Evolutionary conservation across 1,140 invertebrate species (phyloP).

Genomic region (Drosophila simulans): DNA sequence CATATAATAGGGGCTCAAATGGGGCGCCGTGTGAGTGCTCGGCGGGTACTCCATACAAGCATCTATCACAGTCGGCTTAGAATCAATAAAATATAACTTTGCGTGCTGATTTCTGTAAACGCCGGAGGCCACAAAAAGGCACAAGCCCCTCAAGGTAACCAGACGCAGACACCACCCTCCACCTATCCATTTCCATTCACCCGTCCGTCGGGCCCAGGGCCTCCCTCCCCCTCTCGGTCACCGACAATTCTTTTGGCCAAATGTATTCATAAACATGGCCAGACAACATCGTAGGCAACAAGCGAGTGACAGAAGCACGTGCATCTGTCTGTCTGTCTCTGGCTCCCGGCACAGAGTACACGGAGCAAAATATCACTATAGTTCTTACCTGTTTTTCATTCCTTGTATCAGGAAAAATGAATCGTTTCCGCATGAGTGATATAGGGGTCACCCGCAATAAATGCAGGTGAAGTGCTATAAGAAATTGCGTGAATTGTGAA

Average conservation of each 20-base stretch:
- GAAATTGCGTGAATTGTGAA: no score
- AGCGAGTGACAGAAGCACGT: slow-evolving; percentile 78
- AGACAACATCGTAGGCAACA: slow-evolving; percentile 73
- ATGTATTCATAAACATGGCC: slow-evolving; percentile 79
- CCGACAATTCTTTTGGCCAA: slow-evolving; percentile 30
- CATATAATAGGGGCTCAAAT: background rate
- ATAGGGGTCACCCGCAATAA: no score
- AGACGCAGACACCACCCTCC: slow-evolving; percentile 4
- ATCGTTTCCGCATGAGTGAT: no score
- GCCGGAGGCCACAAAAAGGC: slow-evolving; percentile 46
- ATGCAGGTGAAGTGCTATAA: background rate
- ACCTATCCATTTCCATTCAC: background rate
- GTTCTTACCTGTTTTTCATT: no score
- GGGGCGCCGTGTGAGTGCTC: background rate
- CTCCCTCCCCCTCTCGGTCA: background rate
- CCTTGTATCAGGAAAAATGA: no score
- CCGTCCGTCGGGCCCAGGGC: background rate
- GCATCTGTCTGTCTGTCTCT: slow-evolving; percentile 55
- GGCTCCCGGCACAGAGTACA: background rate
- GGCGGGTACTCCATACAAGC: slow-evolving; percentile 8
- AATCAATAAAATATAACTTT: slow-evolving; percentile 83
- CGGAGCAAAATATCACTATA: background rate
- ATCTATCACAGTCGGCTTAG: slow-evolving; percentile 77
- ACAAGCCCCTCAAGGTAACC: slow-evolving; percentile 60
- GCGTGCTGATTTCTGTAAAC: slow-evolving; percentile 71